Percentiles rank a stretch among this genome's conserved stretches.
phyloP scores from a whole-genome alignment of 2,888 invertebrate species.

The Tyria jacobaeae region DNA sequence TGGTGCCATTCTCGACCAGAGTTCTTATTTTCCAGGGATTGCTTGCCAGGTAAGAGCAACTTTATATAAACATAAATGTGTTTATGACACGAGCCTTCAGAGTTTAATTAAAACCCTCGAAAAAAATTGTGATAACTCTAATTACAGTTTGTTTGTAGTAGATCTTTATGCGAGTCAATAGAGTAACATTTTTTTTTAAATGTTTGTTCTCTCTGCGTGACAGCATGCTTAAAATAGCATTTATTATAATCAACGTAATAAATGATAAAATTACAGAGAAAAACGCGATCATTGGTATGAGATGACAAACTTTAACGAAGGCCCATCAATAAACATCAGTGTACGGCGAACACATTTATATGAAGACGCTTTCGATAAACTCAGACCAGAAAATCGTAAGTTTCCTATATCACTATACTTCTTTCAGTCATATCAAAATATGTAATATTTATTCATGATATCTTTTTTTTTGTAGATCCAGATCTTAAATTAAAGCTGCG shows the following conservation, averaged over 20 bases:
- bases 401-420: no score
- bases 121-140: no score
- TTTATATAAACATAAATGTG: background rate
- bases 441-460: no score
- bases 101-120: no score
- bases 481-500: conserved; percentile 94
- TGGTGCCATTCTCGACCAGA: conserved; percentile 96
- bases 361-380: conserved; percentile 98
- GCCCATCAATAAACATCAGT: conserved; percentile 91
- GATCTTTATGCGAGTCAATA: no score
- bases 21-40: conserved; percentile 94
- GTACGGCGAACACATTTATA: conserved; percentile 97
- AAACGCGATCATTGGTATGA: conserved; percentile 92
- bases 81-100: no score
- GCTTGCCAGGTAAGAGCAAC: conserved; percentile 65
- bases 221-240: no score
- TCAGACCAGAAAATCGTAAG: conserved; percentile 95
- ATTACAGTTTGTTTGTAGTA: no score
- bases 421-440: no score
- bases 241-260: background rate
- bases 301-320: conserved; percentile 90
- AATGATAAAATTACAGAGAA: conserved; percentile 76
- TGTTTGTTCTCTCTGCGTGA: no score
- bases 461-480: conserved; percentile 87
- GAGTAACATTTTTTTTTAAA: no score